These are phyloP conservation scores for Trichosurus vulpecula DNA, from an alignment of 2,797 vertebrate species.

Conservation along the genomic window DNA sequence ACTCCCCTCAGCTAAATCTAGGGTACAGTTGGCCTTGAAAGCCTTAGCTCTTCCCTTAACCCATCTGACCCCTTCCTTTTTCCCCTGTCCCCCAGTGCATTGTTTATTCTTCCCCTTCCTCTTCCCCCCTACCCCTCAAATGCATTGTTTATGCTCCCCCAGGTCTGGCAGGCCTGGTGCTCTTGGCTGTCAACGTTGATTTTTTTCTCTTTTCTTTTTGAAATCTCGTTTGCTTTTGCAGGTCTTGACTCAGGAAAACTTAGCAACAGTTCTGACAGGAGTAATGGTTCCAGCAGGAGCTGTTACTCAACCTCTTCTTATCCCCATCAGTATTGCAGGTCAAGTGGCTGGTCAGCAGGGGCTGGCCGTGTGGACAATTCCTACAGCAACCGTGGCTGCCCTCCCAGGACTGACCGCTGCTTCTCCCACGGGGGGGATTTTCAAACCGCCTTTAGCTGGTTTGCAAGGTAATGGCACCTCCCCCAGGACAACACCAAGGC, in stretches of 20 bases:
- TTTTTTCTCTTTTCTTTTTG: constrained; percentile 85
- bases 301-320: constrained; percentile 96
- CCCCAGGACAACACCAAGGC: constrained; percentile 75
- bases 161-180: constrained; percentile 78
- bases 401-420: constrained; percentile 92
- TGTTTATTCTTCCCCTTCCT: constrained; percentile 60
- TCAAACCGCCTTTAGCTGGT: constrained; percentile 93
- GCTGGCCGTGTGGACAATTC: constrained; percentile 95
- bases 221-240: constrained; percentile 90
- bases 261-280: constrained; percentile 96
- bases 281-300: constrained; percentile 97
- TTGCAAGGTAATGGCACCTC: constrained; percentile 90
- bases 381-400: constrained; percentile 93
- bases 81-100: constrained; percentile 68
- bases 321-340: constrained; percentile 96
- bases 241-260: constrained; percentile 97
- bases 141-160: constrained; percentile 70
- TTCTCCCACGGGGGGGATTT: constrained; percentile 90
- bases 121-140: constrained; percentile 62
- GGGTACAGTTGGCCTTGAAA: neutral
- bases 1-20: neutral
- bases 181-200: constrained; percentile 84
- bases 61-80: neutral
- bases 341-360: constrained; percentile 94
- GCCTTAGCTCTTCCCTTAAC: constrained; percentile 19